These are phyloP conservation scores for Apostichopus japonicus DNA, from an alignment of 35 echinoderm and acorn worm species.

Conservation along the genomic window DNA sequence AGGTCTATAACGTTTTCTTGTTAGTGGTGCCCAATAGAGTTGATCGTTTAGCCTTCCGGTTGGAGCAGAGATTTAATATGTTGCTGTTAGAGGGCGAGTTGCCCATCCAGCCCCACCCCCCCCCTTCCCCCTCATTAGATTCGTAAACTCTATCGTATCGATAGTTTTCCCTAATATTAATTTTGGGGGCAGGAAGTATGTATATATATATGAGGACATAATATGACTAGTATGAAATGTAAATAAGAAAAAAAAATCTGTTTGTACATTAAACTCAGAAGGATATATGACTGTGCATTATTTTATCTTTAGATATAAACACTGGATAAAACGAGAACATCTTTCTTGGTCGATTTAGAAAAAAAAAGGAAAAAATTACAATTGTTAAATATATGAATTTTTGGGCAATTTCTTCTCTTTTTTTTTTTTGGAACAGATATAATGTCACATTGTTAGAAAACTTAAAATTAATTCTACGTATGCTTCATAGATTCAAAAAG, in stretches of 20 bases:
- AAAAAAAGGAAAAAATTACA: too few species aligned
- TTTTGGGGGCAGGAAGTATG: too few species aligned
- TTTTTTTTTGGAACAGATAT: neutral
- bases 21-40: too few species aligned
- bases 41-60: too few species aligned
- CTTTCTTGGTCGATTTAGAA: neutral
- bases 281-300: conserved; percentile 4
- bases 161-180: too few species aligned
- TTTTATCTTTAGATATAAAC: neutral
- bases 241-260: neutral
- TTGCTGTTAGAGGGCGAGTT: too few species aligned
- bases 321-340: neutral
- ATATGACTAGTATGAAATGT: neutral
- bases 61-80: too few species aligned
- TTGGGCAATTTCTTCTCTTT: neutral
- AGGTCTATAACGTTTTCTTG: too few species aligned
- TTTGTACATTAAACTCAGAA: conserved; percentile 1
- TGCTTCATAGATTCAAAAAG: neutral
- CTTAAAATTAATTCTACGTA: neutral
- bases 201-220: neutral
- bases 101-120: too few species aligned
- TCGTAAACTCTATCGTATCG: too few species aligned
- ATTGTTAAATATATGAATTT: too few species aligned
- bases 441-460: neutral
- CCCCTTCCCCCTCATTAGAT: too few species aligned